Conservation (phyloP, 2,797 vertebrate genomes). For the Arctocebus calabarensis region DNA sequence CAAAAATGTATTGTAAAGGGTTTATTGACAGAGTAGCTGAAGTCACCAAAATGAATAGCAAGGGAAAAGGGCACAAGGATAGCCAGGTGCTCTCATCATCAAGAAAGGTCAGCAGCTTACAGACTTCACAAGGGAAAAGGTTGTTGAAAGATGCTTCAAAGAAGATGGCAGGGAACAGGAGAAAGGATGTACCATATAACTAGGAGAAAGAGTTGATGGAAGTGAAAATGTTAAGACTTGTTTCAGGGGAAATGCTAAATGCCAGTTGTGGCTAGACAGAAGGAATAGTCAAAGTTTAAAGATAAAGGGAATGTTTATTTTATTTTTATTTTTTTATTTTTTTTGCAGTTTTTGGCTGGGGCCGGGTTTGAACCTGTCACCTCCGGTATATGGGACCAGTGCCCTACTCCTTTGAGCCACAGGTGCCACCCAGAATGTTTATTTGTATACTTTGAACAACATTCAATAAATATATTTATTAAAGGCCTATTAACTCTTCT, state of each 20-base stretch:
- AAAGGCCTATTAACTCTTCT: background rate
- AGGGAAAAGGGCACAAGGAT: background rate
- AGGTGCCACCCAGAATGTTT: background rate
- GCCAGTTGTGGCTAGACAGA: background rate
- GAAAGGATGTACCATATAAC: background rate
- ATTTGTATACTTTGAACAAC: background rate
- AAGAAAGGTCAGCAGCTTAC: background rate
- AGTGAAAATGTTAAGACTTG: background rate
- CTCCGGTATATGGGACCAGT: too few relatives aligned
- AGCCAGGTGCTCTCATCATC: background rate
- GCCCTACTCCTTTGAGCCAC: too few relatives aligned
- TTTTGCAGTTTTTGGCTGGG: too few relatives aligned
- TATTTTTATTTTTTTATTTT: too few relatives aligned
- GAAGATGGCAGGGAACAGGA: background rate
- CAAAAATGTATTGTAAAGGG: background rate
- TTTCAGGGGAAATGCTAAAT: background rate
- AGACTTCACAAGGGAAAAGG: constrained; percentile 11
- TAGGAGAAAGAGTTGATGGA: background rate
- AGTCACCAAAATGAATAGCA: constrained; percentile 1
- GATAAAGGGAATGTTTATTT: background rate
- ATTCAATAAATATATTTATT: background rate
- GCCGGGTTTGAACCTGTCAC: too few relatives aligned
- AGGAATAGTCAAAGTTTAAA: background rate
- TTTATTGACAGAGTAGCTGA: background rate
- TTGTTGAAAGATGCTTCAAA: background rate